Conservation (phyloP, 2,113 vertebrate genomes). For the Mesocricetus auratus region DNA sequence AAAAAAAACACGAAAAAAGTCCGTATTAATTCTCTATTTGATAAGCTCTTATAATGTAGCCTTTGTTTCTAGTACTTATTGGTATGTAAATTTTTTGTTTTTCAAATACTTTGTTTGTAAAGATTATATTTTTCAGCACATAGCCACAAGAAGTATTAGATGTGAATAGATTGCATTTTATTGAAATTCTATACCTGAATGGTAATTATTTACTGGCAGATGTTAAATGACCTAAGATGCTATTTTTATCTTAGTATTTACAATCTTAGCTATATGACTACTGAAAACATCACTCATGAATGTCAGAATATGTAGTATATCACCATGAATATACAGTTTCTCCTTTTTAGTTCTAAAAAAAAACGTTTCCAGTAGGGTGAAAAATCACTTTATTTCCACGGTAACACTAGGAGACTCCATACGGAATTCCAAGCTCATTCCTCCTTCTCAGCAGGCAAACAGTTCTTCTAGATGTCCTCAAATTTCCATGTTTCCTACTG, state of each 20-base stretch:
- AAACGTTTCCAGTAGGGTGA: background rate
- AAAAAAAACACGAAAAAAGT: background rate
- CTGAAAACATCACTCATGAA: background rate
- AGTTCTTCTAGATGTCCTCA: background rate
- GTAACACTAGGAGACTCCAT: background rate
- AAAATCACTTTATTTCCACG: background rate
- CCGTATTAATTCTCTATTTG: background rate
- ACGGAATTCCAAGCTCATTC: background rate
- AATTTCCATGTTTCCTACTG: background rate
- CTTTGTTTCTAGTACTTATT: background rate
- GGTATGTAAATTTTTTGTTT: background rate
- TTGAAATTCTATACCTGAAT: background rate
- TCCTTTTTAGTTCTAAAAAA: constrained; percentile 23
- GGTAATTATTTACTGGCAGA: background rate
- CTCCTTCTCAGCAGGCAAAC: background rate
- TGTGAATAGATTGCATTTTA: background rate
- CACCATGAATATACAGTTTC: background rate
- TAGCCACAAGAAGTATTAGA: background rate
- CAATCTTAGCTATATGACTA: background rate
- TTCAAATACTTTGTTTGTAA: background rate
- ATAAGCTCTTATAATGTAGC: background rate
- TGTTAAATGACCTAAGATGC: background rate
- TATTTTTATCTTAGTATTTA: constrained; percentile 1
- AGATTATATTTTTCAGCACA: constrained; percentile 10
- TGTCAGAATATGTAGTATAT: background rate